These are phyloP conservation scores for Rana temporaria DNA, from an alignment of 2,113 vertebrate species.

Conservation along the genomic window DNA sequence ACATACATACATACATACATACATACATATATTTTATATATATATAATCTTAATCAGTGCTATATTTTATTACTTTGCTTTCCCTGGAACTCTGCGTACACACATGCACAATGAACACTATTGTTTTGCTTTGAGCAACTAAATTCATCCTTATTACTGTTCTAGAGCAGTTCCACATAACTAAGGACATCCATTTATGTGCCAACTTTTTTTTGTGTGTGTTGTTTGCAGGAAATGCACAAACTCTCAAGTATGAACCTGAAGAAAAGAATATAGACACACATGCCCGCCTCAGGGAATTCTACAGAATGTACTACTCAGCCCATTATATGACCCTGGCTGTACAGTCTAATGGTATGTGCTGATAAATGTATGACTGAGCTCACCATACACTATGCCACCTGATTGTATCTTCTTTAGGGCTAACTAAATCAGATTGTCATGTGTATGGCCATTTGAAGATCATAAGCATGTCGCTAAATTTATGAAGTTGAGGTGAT, in stretches of 20 bases:
- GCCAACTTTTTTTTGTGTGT: background rate
- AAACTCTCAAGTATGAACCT: conserved; percentile 91
- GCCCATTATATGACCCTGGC: conserved; percentile 95
- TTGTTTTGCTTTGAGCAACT: no score
- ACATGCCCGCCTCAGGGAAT: conserved; percentile 85
- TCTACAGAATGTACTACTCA: conserved; percentile 92
- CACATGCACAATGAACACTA: no score
- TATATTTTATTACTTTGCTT: no score
- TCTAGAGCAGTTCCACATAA: no score
- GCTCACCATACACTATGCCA: no score
- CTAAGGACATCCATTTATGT: background rate
- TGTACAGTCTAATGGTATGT: conserved; percentile 93
- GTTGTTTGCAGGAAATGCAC: conserved; percentile 83
- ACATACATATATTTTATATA: no score
- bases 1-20: no score
- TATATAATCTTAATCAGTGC: no score
- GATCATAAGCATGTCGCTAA: background rate
- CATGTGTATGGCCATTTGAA: no score
- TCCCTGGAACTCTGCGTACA: no score
- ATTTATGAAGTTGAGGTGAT: background rate
- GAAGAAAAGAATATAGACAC: conserved; percentile 87
- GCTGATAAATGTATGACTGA: background rate
- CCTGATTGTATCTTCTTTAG: no score
- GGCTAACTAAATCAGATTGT: no score
- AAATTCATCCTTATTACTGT: background rate